phyloP scores from a whole-genome alignment of 1,140 invertebrate genomes.

The Maconellicoccus hirsutus region DNA sequence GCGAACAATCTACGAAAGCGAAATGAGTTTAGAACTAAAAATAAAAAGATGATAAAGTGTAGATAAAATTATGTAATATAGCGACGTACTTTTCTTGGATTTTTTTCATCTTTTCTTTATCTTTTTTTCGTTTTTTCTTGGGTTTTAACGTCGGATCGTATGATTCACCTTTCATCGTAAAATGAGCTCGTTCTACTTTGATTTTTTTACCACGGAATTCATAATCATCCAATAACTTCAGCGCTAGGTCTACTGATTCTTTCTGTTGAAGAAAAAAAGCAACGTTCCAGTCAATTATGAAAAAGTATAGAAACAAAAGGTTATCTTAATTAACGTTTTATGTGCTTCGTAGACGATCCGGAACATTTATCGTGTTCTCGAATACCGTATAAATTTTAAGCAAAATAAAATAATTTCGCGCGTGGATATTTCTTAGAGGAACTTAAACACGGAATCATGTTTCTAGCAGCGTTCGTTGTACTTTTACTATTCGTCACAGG shows the following conservation, averaged over 20 bases:
- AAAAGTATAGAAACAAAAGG: no score
- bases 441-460: no score
- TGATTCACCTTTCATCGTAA: slow-evolving; percentile 78
- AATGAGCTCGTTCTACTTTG: slow-evolving; percentile 84
- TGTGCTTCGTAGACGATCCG: no score
- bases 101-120: slow-evolving; percentile 82
- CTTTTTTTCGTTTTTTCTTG: slow-evolving; percentile 79
- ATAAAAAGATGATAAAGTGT: background rate
- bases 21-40: background rate
- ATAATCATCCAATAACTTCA: slow-evolving; percentile 85
- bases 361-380: no score
- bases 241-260: slow-evolving; percentile 87
- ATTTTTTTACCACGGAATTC: slow-evolving; percentile 64
- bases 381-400: no score
- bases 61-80: background rate
- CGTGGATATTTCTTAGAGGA: no score
- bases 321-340: no score
- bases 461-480: no score
- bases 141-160: slow-evolving; percentile 91
- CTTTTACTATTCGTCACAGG: no score
- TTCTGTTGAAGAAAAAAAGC: slow-evolving; percentile 42
- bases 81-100: slow-evolving; percentile 71
- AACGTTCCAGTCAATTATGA: no score
- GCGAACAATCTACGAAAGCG: slow-evolving; percentile 62
- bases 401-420: no score